Base-by-base conservation (phyloP, 2,797 vertebrate genomes). In the Clarias pachynema region DNA sequence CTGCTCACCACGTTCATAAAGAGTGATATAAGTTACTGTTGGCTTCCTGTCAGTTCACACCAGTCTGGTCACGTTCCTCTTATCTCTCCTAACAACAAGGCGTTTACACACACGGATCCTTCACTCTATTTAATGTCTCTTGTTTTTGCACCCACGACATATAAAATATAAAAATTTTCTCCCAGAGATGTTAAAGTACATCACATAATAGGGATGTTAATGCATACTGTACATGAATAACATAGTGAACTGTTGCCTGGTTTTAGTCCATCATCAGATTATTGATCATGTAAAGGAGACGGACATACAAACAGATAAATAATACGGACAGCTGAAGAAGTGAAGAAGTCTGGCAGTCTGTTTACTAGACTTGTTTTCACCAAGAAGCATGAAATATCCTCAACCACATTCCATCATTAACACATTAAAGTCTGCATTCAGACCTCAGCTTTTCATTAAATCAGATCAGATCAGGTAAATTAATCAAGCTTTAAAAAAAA, bases 361-460 rank as follows among this genome's bases (percentile, higher is more conserved):
- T 95, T 96, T 95, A 95, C 94, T 96, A 88, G 91, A 94, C 92
- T 91, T 92, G 90, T 91, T 89, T 74, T 53, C 65, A 79, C 66
- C 81, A 78, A 84, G 85, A 82, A 83, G 86, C 68, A 89, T 90
- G 92, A 95, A 94, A 93, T 91, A 92, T 89, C 90, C 89, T 56
- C 34, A 77, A 87, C 84, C 72, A 90, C 88, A 91, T 89, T 87
- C 89, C 86, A 24, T 37, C 70, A 69, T 84, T 44, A 84, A 16
- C 74, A 75, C 62, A 57, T 82, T 82, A 70, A 49, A 29, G 37
- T 80, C 78, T 40, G 56, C 74, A 89, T 26, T 56, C 49, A 24
- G 74, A 40, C 66, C 31, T 15, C 62, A 37, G 56, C 53, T 86
- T 86, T 87, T 81, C 0, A 82, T 75, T 79, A 81, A 63, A 79